Evolutionary conservation across 2,888 invertebrate species (phyloP).

Genomic region (Gibbula magus): DNA sequence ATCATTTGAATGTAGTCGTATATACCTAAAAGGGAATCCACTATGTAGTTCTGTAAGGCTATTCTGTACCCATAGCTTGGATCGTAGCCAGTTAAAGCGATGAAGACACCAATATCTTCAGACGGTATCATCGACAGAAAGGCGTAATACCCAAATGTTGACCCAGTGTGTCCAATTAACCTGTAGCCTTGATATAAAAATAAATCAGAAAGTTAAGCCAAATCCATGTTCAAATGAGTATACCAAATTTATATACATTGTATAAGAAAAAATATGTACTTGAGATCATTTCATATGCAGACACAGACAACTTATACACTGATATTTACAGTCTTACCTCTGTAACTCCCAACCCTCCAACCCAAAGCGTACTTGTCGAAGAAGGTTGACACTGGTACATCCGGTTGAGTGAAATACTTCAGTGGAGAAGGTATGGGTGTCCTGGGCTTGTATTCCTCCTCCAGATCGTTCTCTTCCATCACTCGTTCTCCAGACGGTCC

Average conservation of each 20-base stretch:
- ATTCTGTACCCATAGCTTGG: constrained; percentile 33
- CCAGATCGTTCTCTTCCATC: constrained; percentile 43
- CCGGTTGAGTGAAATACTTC: constrained; percentile 49
- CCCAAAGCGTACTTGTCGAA: constrained; percentile 64
- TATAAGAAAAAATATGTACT: too few species aligned
- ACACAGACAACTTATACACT: too few species aligned
- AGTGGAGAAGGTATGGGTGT: constrained; percentile 43
- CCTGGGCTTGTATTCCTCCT: constrained; percentile 52
- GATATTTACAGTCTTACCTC: constrained; percentile 66
- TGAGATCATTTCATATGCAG: too few species aligned
- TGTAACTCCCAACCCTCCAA: constrained; percentile 68
- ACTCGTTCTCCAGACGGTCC: constrained; percentile 42
- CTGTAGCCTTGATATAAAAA: constrained; percentile 35
- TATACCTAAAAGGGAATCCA: too few species aligned
- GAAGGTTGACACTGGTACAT: constrained; percentile 55
- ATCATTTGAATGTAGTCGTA: too few species aligned
- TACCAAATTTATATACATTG: too few species aligned
- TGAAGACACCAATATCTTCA: constrained; percentile 46
- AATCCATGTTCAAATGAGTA: too few species aligned
- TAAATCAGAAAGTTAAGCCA: too few species aligned
- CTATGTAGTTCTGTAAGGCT: constrained; percentile 46
- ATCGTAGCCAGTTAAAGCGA: constrained; percentile 42
- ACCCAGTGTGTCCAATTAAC: constrained; percentile 47
- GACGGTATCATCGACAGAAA: constrained; percentile 45
- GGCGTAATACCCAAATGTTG: constrained; percentile 46